These are phyloP conservation scores for Ataeniobius toweri DNA, from an alignment of 2,797 vertebrate genomes.

Conservation along the genomic window DNA sequence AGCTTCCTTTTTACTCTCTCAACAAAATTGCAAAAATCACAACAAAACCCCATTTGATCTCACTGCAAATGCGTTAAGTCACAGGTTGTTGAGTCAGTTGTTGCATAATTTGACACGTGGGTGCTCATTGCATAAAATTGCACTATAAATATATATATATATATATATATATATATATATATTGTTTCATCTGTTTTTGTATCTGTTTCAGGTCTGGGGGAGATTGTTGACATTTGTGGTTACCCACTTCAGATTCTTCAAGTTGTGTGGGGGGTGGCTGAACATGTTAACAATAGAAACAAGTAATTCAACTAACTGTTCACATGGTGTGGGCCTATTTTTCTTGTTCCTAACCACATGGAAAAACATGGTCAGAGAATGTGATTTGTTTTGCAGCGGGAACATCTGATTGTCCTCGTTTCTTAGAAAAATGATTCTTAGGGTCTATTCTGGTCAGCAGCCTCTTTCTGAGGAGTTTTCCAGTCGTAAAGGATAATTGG, in stretches of 20 bases:
- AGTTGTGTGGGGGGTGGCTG: background rate
- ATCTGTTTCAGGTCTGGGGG: slow-evolving; percentile 38
- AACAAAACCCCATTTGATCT: slow-evolving; percentile 18
- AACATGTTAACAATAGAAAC: background rate
- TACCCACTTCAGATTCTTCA: slow-evolving; percentile 9
- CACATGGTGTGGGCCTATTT: background rate
- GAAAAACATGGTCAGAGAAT: background rate
- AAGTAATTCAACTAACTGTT: background rate
- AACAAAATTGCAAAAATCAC: background rate
- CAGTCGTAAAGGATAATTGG: slow-evolving; percentile 9
- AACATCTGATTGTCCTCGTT: slow-evolving; percentile 17
- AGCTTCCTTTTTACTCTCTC: background rate
- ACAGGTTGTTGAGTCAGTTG: slow-evolving; percentile 4
- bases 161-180: too few species aligned
- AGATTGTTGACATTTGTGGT: slow-evolving; percentile 27
- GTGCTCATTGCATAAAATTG: slow-evolving; percentile 1
- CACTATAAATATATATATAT: background rate
- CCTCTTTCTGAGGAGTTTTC: slow-evolving; percentile 9
- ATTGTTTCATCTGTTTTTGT: slow-evolving; percentile 45
- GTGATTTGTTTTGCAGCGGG: slow-evolving; percentile 27
- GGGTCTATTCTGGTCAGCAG: slow-evolving; percentile 16
- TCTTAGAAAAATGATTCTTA: slow-evolving; percentile 22
- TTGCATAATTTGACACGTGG: slow-evolving; percentile 6
- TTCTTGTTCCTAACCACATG: slow-evolving; percentile 5
- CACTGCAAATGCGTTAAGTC: slow-evolving; percentile 12